Conservation (phyloP, 2,113 vertebrate species). For the Progne subis region DNA sequence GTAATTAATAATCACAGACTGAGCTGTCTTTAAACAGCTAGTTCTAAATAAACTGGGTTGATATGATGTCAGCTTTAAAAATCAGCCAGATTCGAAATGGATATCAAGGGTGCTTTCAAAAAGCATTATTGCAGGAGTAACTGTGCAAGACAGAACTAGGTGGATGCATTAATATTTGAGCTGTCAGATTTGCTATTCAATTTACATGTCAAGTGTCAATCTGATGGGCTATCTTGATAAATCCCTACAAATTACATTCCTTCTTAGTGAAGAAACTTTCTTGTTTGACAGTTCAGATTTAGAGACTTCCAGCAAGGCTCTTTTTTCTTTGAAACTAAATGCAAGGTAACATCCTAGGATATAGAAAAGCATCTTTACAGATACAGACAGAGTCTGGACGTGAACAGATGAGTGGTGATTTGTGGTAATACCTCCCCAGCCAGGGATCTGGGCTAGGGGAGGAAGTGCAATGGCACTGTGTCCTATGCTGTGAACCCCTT, state of each 20-base stretch:
- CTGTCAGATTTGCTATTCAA: slow-evolving; percentile 63
- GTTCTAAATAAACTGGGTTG: slow-evolving; percentile 59
- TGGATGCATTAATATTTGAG: slow-evolving; percentile 54
- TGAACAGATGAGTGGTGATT: neutral
- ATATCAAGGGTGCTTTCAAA: slow-evolving; percentile 62
- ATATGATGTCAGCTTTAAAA: slow-evolving; percentile 54
- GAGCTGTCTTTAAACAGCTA: slow-evolving; percentile 5
- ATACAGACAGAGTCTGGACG: neutral
- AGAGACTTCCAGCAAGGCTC: neutral
- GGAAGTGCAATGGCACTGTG: neutral
- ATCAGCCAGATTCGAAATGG: slow-evolving; percentile 58
- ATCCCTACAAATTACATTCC: slow-evolving; percentile 42
- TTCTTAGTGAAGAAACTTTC: slow-evolving; percentile 51
- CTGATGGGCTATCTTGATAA: slow-evolving; percentile 62
- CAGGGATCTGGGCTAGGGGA: neutral
- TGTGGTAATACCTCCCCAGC: neutral
- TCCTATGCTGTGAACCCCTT: neutral
- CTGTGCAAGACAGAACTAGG: slow-evolving; percentile 39
- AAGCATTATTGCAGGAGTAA: slow-evolving; percentile 20
- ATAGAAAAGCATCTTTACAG: neutral
- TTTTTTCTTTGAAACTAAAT: slow-evolving; percentile 23
- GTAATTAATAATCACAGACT: slow-evolving; percentile 36
- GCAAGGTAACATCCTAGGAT: neutral
- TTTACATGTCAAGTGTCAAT: slow-evolving; percentile 68
- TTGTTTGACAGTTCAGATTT: slow-evolving; percentile 52